Conservation (phyloP, 92 coral and sea anemone genomes). For the Pocillopora grandis region DNA sequence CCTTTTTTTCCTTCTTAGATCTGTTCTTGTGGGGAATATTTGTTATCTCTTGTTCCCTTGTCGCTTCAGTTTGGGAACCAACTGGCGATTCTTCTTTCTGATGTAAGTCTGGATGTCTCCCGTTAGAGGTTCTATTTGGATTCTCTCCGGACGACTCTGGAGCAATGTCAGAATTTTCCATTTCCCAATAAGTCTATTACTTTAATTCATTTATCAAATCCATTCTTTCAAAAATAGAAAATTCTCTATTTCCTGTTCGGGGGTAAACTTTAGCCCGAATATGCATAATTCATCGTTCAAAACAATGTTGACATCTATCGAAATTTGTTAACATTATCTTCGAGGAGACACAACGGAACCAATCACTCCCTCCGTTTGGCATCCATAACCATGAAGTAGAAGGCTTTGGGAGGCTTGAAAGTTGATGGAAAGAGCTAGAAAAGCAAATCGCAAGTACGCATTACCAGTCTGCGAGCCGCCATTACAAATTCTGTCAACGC, state of each 20-base stretch:
- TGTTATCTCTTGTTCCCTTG: background rate
- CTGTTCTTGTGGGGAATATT: background rate
- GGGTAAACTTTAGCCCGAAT: background rate
- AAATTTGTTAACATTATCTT: background rate
- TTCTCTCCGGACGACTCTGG: slow-evolving; percentile 10
- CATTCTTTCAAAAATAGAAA: background rate
- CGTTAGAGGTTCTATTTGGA: background rate
- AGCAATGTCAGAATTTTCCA: slow-evolving; percentile 25
- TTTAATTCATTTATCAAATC: background rate
- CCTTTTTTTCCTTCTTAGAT: background rate
- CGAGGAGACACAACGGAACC: background rate
- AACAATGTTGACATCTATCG: background rate
- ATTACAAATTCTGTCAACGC: slow-evolving; percentile 32
- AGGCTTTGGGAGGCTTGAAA: slow-evolving; percentile 4
- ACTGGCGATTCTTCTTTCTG: background rate
- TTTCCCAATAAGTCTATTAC: background rate
- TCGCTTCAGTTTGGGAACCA: background rate
- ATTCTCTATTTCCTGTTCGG: background rate
- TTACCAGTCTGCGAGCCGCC: slow-evolving; percentile 13
- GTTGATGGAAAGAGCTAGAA: background rate
- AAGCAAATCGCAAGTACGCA: background rate
- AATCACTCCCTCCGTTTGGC: background rate
- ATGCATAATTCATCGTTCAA: slow-evolving; percentile 12
- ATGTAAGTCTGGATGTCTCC: background rate
- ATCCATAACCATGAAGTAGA: background rate